Evolutionary conservation across 2,888 invertebrate species (phyloP).

Genomic region (Acrobasis suavella): DNA sequence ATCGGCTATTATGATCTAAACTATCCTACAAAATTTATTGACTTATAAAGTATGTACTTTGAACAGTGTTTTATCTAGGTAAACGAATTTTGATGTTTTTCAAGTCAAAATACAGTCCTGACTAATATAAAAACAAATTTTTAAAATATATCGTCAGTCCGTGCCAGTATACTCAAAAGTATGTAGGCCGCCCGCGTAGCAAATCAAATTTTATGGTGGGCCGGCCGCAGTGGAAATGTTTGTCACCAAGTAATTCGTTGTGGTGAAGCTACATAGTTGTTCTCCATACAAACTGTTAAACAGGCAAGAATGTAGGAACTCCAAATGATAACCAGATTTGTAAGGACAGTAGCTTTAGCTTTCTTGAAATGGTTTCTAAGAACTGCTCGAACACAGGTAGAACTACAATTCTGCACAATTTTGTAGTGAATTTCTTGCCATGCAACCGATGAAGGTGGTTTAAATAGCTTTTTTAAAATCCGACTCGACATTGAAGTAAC

Average conservation of each 20-base stretch:
- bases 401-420: neutral
- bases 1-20: too few relatives aligned
- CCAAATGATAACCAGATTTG: neutral
- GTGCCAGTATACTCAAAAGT: neutral
- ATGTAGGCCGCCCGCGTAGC: constrained; percentile 8
- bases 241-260: constrained; percentile 10
- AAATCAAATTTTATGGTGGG: constrained; percentile 7
- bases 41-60: too few relatives aligned
- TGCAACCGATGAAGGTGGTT: too few relatives aligned
- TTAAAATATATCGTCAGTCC: neutral
- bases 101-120: too few relatives aligned
- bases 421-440: too few relatives aligned
- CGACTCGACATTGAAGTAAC: too few relatives aligned
- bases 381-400: neutral
- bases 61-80: too few relatives aligned
- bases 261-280: neutral
- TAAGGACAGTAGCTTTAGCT: neutral
- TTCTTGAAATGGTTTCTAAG: neutral
- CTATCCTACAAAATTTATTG: too few relatives aligned
- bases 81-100: too few relatives aligned
- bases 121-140: too few relatives aligned
- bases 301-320: neutral
- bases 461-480: too few relatives aligned
- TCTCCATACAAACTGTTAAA: neutral
- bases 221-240: neutral